These are phyloP conservation scores for Drosophila simulans DNA, from an alignment of 1,140 invertebrate genomes.

Conservation along the genomic window DNA sequence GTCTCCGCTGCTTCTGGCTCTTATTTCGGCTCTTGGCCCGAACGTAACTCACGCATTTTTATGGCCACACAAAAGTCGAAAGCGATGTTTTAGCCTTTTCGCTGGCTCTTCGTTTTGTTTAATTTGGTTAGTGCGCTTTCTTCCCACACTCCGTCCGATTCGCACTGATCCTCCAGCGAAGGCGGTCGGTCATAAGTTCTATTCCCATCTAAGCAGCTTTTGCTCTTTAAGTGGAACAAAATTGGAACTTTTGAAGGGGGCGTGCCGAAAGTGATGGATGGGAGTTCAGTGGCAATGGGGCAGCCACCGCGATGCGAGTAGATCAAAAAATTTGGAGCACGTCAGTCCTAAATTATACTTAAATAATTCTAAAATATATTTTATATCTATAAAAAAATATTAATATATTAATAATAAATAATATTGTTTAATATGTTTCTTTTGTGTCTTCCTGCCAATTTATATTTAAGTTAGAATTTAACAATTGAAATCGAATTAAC, in stretches of 20 bases:
- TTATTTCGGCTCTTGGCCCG: slow-evolving; percentile 37
- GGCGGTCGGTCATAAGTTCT: slow-evolving; percentile 7
- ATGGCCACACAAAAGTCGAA: slow-evolving; percentile 70
- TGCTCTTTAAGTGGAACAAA: slow-evolving; percentile 44
- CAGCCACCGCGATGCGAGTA: neutral
- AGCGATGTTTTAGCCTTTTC: slow-evolving; percentile 48
- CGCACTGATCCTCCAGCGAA: slow-evolving; percentile 55
- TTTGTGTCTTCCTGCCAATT: neutral
- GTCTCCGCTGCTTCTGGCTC: slow-evolving; percentile 31
- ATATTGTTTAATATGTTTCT: too few species aligned
- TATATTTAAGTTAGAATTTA: neutral
- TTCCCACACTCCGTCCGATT: slow-evolving; percentile 63
- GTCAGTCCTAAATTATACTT: neutral
- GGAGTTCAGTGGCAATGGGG: slow-evolving; percentile 25
- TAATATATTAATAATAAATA: too few species aligned
- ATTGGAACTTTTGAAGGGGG: slow-evolving; percentile 30
- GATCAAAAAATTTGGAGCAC: neutral
- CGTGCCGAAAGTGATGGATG: slow-evolving; percentile 19
- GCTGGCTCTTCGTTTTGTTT: slow-evolving; percentile 21
- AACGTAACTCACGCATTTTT: slow-evolving; percentile 76
- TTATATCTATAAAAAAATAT: too few species aligned
- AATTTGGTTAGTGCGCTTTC: slow-evolving; percentile 42
- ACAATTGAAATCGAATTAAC: neutral
- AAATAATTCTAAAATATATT: neutral
- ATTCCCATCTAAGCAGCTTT: slow-evolving; percentile 46